Evolutionary conservation across 2,113 vertebrate genomes (phyloP).

Genomic region (human (Homo sapiens)): DNA sequence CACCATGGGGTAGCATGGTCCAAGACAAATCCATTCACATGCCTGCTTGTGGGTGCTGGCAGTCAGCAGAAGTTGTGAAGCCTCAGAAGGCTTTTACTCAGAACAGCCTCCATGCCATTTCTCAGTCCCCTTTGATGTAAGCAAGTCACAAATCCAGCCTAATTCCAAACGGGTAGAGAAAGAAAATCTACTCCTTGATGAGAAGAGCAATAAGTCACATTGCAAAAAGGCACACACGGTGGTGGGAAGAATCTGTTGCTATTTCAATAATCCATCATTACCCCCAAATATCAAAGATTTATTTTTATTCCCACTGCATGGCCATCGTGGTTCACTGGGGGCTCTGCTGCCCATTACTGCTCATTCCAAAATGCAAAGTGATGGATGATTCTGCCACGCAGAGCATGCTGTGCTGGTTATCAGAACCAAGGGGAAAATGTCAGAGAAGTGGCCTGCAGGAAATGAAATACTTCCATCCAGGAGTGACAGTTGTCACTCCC

Average conservation of each 20-base stretch:
- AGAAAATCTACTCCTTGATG: neutral
- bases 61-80: neutral
- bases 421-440: neutral
- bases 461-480: neutral
- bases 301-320: neutral
- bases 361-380: neutral
- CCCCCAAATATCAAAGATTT: neutral
- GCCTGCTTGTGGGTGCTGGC: neutral
- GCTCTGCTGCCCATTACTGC: neutral
- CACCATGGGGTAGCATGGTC: neutral
- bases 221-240: fast-evolving
- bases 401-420: neutral
- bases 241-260: neutral
- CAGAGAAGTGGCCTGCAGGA: neutral
- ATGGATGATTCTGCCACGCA: neutral
- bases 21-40: neutral
- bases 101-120: neutral
- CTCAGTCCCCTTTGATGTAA: neutral
- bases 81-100: neutral
- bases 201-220: neutral
- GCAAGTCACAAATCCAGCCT: neutral
- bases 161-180: neutral
- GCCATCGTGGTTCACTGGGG: fast-evolving
- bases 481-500: neutral
- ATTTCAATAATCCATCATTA: neutral